Conservation (phyloP, 2,113 vertebrate genomes). For the Rynchops niger region DNA sequence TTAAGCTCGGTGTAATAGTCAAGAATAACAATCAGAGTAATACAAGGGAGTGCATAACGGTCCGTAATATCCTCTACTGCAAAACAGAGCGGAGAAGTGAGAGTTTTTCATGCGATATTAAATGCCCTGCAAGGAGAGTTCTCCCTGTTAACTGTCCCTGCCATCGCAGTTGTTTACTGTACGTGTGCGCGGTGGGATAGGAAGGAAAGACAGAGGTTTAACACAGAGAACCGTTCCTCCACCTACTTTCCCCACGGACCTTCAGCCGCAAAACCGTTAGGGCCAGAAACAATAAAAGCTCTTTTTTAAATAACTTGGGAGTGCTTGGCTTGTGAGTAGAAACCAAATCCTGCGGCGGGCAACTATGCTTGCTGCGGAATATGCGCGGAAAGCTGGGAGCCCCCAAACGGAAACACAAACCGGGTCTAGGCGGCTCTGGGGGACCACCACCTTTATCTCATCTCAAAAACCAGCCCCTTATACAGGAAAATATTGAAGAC, state of each 20-base stretch:
- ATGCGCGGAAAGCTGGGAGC: background rate
- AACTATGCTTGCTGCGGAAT: background rate
- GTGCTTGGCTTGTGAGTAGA: background rate
- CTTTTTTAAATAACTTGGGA: background rate
- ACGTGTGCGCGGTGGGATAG: accelerated
- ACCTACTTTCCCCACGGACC: background rate
- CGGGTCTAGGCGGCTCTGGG: background rate
- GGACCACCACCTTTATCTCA: background rate
- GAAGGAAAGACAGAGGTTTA: background rate
- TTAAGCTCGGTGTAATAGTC: background rate
- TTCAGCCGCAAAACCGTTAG: background rate
- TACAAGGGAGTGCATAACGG: background rate
- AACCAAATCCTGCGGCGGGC: background rate
- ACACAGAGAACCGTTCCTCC: background rate
- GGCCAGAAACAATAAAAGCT: background rate
- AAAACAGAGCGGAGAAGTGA: accelerated
- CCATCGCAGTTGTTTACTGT: background rate
- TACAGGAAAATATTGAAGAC: background rate
- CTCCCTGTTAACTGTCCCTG: background rate
- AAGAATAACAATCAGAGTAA: background rate
- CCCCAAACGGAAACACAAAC: background rate
- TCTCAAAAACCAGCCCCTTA: background rate
- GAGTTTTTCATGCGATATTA: background rate
- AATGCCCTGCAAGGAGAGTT: background rate
- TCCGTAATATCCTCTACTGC: background rate